Evolutionary conservation across 2,113 vertebrate species (phyloP), one percentile per base, ranked within the genome.

Genomic region (Peromyscus maniculatus): DNA sequence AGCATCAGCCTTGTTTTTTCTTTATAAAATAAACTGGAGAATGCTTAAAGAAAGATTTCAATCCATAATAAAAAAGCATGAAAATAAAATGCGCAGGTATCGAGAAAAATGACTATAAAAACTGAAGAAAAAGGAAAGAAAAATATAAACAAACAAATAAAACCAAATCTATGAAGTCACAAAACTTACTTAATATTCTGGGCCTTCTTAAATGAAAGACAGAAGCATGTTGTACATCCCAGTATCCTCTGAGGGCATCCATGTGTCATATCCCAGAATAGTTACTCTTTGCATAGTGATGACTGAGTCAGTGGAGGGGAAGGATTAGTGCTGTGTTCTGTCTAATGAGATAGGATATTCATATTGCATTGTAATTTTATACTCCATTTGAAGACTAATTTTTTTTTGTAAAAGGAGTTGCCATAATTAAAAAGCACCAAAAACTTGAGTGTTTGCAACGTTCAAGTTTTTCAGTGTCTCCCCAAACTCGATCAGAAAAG

Each of bases 1-100:
- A 66, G 46, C 49, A 83, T 77, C 6, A 79, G 24, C 36, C 21
- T 10, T 88, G n/a, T 75, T 88, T 71, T 66, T 79, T 49, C 87
- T 94, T 88, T 86, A 72, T 89, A 71, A 79, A 91, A 74, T 95
- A 62, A 94, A 17, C 80, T 92, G 62, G 67, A 67, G 69, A 46
- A 2, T 64, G 2, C 31, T 78, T 91, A 69, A 95, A 78, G 49
- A 93, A 64, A 95, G 49, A 26, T 7, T 46, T 79, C 36, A 31
- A 33, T 79, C 89, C 11, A 57, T 69, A 90, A 77, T 62, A 90
- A 74, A 69, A 84, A 91, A 83, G 71, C 49, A 19, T 91, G 57
- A 91, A 39, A 91, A 31, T 78, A 55, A 57, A 80, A 49, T 21
- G 15, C 39, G 46, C 19, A 64, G 67, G 19, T 64, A 62, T 26